Conservation (phyloP, 2,113 vertebrate species). For the Catharus fuscescens region DNA sequence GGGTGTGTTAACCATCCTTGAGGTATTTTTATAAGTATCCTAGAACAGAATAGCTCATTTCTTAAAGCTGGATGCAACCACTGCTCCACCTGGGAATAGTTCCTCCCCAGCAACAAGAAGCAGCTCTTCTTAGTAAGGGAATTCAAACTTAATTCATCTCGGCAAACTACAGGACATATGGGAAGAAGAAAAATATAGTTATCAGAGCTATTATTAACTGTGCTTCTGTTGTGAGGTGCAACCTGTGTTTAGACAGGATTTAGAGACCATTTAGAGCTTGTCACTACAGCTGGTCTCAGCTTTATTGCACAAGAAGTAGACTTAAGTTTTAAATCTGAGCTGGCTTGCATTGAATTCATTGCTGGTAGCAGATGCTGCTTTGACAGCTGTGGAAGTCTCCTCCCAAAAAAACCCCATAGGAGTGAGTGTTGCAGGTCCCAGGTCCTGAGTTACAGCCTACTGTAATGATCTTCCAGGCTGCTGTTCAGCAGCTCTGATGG, state of each 20-base stretch:
- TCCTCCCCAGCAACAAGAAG: neutral
- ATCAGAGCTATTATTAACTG: constrained; percentile 1
- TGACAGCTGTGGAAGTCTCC: neutral
- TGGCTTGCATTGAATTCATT: neutral
- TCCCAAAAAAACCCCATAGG: accelerated
- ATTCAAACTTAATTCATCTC: neutral
- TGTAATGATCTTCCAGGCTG: neutral
- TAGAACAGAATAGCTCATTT: neutral
- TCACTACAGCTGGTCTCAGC: neutral
- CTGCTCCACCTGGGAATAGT: constrained; percentile 31
- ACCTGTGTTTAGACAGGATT: constrained; percentile 47
- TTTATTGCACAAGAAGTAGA: neutral
- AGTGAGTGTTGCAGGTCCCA: neutral
- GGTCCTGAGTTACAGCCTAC: neutral
- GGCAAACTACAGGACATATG: neutral
- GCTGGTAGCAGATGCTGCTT: neutral
- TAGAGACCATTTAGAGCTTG: constrained; percentile 20
- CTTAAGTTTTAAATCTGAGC: neutral
- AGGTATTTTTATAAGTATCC: constrained; percentile 23
- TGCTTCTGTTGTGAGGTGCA: neutral
- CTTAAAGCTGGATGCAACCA: neutral
- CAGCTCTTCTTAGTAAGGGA: neutral
- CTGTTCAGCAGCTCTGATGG: neutral
- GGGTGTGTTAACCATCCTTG: constrained; percentile 7
- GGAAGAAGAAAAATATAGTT: constrained; percentile 20